Conservation (phyloP, 1,140 invertebrate species). For the Drosophila ficusphila region DNA sequence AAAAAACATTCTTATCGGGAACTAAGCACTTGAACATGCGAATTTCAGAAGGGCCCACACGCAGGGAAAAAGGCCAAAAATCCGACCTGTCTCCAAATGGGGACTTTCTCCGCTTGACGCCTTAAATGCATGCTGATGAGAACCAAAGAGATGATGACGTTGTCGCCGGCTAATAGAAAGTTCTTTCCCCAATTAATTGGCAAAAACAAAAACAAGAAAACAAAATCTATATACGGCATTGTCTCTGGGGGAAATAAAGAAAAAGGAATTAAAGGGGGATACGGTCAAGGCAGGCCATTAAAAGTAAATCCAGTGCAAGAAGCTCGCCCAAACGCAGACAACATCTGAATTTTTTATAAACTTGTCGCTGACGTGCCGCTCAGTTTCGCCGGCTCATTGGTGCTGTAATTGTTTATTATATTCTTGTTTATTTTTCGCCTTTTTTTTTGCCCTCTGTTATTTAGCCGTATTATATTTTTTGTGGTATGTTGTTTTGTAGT, state of each 20-base stretch:
- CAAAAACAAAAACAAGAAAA: conserved; percentile 56
- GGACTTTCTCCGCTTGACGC: conserved; percentile 68
- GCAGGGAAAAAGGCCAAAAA: conserved; percentile 30
- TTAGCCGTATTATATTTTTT: conserved; percentile 19
- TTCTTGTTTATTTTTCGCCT: conserved; percentile 8
- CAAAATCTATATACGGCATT: conserved; percentile 4
- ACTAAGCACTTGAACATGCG: conserved; percentile 57
- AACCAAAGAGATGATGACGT: conserved; percentile 52
- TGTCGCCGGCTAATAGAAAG: conserved; percentile 71
- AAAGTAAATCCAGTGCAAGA: conserved; percentile 78
- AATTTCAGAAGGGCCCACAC: conserved; percentile 35
- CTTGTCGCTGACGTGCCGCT: conserved; percentile 65
- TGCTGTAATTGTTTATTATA: conserved; percentile 67
- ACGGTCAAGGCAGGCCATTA: conserved; percentile 66
- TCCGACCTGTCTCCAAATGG: conserved; percentile 39
- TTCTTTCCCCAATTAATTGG: conserved; percentile 73
- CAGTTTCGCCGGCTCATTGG: conserved; percentile 25
- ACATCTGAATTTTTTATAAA: conserved; percentile 72
- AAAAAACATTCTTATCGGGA: conserved; percentile 46
- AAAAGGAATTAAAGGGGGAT: conserved; percentile 30
- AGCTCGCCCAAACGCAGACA: conserved; percentile 53
- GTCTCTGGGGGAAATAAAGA: background rate
- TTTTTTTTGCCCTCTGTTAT: conserved; percentile 5
- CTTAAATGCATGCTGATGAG: conserved; percentile 77
- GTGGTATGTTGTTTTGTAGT: conserved; percentile 21